A percentile compares a stretch with the other conserved stretches of the same genome.
These are phyloP conservation scores for Bradypodion pumilum DNA, from an alignment of 2,797 vertebrate genomes.

Conservation along the genomic window DNA sequence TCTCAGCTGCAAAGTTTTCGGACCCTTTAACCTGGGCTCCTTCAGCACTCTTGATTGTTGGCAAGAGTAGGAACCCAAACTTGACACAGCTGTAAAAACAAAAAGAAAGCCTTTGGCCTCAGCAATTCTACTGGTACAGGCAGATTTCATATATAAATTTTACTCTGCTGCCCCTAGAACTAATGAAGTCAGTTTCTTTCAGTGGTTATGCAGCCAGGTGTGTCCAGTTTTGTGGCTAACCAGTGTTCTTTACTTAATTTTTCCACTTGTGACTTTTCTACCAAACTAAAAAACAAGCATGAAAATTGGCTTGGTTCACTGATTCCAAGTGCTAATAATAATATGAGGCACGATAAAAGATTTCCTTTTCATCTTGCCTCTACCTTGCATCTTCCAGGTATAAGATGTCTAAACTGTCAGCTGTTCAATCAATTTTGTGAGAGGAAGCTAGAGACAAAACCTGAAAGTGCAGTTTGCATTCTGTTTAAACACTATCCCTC, in stretches of 20 bases:
- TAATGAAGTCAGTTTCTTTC: constrained; percentile 82
- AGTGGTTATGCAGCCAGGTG: constrained; percentile 80
- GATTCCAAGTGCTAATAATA: constrained; percentile 77
- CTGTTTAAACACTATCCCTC: constrained; percentile 14
- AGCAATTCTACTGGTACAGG: constrained; percentile 78
- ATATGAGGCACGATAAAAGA: constrained; percentile 68
- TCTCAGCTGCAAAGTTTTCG: constrained; percentile 76
- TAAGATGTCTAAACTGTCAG: constrained; percentile 42
- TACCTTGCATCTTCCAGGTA: constrained; percentile 69
- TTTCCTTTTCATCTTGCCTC: constrained; percentile 71
- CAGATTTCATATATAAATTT: constrained; percentile 83
- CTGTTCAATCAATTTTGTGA: constrained; percentile 23
- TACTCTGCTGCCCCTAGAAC: constrained; percentile 75
- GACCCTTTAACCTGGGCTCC: constrained; percentile 78
- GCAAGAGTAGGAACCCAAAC: constrained; percentile 78
- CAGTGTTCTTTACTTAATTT: constrained; percentile 78
- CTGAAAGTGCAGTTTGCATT: constrained; percentile 31
- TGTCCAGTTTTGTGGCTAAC: constrained; percentile 81
- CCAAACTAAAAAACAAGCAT: constrained; percentile 81
- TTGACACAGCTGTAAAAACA: constrained; percentile 88
- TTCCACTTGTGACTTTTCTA: constrained; percentile 83
- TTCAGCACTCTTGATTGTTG: constrained; percentile 79
- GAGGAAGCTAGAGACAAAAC: constrained; percentile 3
- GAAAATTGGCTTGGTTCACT: constrained; percentile 79
- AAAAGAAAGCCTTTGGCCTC: constrained; percentile 76